Evolutionary conservation across 2,113 vertebrate species (phyloP).

Genomic region (Tragelaphus strepsiceros): DNA sequence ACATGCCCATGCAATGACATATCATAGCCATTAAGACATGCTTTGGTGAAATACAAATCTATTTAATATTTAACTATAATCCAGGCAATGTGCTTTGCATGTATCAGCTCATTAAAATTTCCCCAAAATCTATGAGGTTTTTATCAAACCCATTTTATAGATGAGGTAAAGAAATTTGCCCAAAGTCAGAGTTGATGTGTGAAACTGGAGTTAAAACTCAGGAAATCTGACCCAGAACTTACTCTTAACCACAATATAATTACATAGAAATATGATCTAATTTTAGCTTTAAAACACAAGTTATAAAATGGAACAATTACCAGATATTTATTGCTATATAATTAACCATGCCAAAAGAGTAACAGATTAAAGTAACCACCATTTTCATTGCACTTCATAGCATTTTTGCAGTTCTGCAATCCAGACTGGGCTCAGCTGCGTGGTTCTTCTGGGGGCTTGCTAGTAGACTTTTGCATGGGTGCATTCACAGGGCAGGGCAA

Average conservation of each 20-base stretch:
- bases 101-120: neutral
- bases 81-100: neutral
- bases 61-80: neutral
- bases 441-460: neutral
- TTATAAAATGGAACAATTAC: neutral
- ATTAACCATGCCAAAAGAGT: neutral
- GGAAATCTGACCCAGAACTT: neutral
- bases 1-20: neutral
- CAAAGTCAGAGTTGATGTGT: neutral
- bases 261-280: neutral
- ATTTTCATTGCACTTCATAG: neutral
- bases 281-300: neutral
- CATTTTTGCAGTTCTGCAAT: neutral
- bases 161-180: neutral
- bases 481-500: neutral
- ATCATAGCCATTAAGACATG: neutral
- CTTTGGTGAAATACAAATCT: neutral
- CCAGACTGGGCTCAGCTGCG: neutral
- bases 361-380: neutral
- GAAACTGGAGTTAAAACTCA: neutral
- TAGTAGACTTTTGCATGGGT: neutral
- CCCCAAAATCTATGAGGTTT: neutral
- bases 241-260: neutral
- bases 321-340: neutral
- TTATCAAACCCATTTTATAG: neutral